phyloP scores from a whole-genome alignment of 2,797 vertebrate species.

The Poecilia picta region DNA sequence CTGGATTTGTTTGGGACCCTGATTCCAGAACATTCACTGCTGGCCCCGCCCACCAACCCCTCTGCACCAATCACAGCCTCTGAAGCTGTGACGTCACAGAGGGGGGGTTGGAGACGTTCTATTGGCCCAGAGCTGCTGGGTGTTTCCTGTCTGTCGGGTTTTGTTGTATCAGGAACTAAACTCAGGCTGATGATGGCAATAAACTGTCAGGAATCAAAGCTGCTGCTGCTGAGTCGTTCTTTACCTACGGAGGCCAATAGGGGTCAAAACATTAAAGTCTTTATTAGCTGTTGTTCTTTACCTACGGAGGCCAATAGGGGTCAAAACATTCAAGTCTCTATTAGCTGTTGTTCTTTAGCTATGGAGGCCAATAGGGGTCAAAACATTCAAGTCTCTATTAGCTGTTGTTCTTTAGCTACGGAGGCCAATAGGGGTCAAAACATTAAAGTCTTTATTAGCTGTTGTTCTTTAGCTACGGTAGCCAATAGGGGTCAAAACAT shows the following conservation, averaged over 20 bases:
- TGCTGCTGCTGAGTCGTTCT: background rate
- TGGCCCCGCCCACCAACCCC: constrained; percentile 21
- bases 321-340: too few relatives aligned
- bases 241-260: background rate
- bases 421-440: too few relatives aligned
- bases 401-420: too few relatives aligned
- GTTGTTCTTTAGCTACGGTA: too few relatives aligned
- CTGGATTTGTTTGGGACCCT: constrained; percentile 6
- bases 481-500: too few relatives aligned
- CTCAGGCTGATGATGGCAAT: constrained; percentile 65
- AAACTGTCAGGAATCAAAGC: constrained; percentile 44
- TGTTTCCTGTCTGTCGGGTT: constrained; percentile 23
- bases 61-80: constrained; percentile 28
- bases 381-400: too few relatives aligned
- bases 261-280: background rate
- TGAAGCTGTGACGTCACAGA: constrained; percentile 21
- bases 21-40: constrained; percentile 13
- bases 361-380: too few relatives aligned
- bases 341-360: too few relatives aligned
- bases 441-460: too few relatives aligned
- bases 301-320: too few relatives aligned
- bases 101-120: constrained; percentile 28
- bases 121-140: constrained; percentile 40
- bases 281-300: too few relatives aligned
- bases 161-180: constrained; percentile 54